Conservation (phyloP, 2,113 vertebrate genomes). For the Nycticryphes semicollaris region DNA sequence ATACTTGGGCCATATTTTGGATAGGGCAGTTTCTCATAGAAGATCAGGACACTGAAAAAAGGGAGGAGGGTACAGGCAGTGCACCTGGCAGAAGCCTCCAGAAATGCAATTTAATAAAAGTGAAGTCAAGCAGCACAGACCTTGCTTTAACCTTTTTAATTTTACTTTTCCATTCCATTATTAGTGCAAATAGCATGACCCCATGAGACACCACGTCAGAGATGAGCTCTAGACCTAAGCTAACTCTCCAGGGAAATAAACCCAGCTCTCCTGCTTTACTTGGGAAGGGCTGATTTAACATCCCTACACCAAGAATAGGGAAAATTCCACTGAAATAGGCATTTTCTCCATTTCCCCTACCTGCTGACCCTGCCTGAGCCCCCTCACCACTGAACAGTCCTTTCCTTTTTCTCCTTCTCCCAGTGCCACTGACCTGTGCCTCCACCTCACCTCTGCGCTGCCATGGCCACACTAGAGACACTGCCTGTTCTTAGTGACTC, state of each 20-base stretch:
- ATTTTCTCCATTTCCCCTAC: too few species aligned
- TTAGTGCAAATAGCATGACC: slow-evolving; percentile 29
- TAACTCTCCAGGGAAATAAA: slow-evolving; percentile 26
- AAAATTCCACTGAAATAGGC: neutral
- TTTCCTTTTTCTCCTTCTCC: neutral
- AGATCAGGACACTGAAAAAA: neutral
- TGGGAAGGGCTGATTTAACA: neutral
- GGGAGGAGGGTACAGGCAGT: neutral
- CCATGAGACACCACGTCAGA: neutral
- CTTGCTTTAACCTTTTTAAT: slow-evolving; percentile 26
- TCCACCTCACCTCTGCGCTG: slow-evolving; percentile 56
- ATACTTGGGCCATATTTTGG: neutral
- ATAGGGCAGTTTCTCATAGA: neutral
- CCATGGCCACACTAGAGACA: slow-evolving; percentile 80
- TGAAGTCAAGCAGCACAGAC: neutral
- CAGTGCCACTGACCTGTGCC: slow-evolving; percentile 69
- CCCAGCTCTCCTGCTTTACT: neutral
- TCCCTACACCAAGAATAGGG: neutral
- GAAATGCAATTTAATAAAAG: neutral
- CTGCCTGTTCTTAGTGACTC: slow-evolving; percentile 76
- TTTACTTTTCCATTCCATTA: slow-evolving; percentile 1
- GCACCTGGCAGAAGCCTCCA: neutral
- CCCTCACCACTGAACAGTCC: neutral
- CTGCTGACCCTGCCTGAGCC: neutral
- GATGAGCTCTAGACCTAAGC: neutral